Evolutionary conservation across 2,113 vertebrate genomes (phyloP).

Genomic region (Corvus cornix): DNA sequence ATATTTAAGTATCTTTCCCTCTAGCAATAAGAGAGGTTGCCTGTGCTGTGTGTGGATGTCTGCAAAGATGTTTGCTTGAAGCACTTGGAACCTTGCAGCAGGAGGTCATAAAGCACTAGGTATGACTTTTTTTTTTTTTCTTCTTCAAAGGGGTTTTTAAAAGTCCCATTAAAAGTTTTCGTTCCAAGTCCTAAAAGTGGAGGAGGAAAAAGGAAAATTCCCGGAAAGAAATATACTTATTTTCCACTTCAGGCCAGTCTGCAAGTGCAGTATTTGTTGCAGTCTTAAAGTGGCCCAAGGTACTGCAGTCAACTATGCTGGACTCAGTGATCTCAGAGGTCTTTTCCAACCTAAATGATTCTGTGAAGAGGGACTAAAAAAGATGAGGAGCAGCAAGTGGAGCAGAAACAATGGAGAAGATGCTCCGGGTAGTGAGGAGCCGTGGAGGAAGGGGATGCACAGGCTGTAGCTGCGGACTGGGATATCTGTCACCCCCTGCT

Average conservation of each 20-base stretch:
- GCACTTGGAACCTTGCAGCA: background rate
- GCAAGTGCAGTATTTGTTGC: background rate
- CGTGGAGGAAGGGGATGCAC: background rate
- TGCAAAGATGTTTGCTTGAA: background rate
- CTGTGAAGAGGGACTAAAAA: background rate
- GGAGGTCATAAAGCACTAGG: background rate
- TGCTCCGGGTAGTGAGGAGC: background rate
- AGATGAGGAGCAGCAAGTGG: background rate
- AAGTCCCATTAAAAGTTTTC: background rate
- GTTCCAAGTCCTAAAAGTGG: background rate
- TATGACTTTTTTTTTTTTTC: background rate
- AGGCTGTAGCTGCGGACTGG: accelerated
- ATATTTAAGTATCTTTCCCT: background rate
- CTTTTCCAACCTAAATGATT: background rate
- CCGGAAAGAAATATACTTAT: background rate
- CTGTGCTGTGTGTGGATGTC: background rate
- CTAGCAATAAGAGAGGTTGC: background rate
- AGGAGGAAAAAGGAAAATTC: background rate
- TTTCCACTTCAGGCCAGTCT: background rate
- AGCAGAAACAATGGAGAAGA: background rate
- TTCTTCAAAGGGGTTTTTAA: background rate
- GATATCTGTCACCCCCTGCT: accelerated
- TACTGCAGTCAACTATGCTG: background rate
- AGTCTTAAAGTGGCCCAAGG: background rate
- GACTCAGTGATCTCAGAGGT: background rate